These are phyloP conservation scores for Panzeria rudis DNA, from an alignment of 2,888 invertebrate species.

Conservation along the genomic window DNA sequence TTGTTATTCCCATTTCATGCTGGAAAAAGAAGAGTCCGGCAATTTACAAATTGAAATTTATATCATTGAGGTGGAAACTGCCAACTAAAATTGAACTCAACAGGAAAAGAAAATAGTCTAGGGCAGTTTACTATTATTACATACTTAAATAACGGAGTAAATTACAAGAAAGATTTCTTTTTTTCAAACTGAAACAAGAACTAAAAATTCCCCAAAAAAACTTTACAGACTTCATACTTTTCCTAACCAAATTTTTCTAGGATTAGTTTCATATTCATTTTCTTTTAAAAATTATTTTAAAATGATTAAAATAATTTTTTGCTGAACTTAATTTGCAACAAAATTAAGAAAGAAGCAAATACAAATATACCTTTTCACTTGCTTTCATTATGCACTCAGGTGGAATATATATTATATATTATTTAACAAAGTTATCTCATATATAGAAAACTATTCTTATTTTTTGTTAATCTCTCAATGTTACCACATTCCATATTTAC, in stretches of 20 bases:
- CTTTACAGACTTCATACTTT: background rate
- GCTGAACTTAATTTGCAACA: no score
- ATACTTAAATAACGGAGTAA: background rate
- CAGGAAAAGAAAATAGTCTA: background rate
- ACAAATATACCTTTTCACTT: background rate
- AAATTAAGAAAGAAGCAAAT: no score
- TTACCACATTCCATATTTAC: background rate
- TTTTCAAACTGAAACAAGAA: background rate
- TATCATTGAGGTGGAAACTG: background rate
- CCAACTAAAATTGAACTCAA: background rate
- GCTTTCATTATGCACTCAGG: conserved; percentile 10
- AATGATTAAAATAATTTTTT: no score
- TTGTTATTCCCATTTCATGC: background rate
- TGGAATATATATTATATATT: conserved; percentile 28
- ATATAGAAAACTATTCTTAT: background rate
- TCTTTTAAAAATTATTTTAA: no score
- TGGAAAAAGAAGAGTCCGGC: background rate
- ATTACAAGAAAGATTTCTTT: no score
- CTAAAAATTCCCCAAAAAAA: background rate
- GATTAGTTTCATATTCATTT: no score
- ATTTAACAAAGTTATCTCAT: conserved; percentile 8
- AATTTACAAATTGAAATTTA: conserved; percentile 1
- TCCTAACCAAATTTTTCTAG: no score
- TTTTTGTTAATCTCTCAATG: background rate
- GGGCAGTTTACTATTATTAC: background rate